Percentiles rank a stretch among this genome's conserved stretches.
Conservation (phyloP, 1,140 invertebrate species). For the Drosophila teissieri region DNA sequence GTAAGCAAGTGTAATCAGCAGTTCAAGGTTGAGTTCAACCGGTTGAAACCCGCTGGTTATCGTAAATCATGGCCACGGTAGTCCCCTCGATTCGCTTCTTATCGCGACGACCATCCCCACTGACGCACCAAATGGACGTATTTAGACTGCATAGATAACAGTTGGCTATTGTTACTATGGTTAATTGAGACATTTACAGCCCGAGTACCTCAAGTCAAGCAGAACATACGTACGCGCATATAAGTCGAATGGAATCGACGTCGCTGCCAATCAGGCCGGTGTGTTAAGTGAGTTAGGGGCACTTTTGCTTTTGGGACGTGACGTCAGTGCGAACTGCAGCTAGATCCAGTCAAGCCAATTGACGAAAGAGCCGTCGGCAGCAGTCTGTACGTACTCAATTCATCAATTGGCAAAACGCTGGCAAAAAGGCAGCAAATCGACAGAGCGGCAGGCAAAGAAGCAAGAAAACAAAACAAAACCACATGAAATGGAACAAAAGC, state of each 20-base stretch:
- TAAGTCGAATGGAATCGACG: slow-evolving; percentile 19
- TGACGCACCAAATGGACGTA: slow-evolving; percentile 51
- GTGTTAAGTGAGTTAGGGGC: slow-evolving; percentile 59
- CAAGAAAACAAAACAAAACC: slow-evolving; percentile 32
- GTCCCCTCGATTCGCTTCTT: slow-evolving; percentile 52
- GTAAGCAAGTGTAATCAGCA: neutral
- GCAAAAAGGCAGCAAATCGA: slow-evolving; percentile 4
- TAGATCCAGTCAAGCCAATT: slow-evolving; percentile 59
- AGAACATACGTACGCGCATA: neutral
- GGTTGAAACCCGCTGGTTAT: slow-evolving; percentile 40
- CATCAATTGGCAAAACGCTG: slow-evolving; percentile 56
- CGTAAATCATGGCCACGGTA: slow-evolving; percentile 52
- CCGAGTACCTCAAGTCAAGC: slow-evolving; percentile 3
- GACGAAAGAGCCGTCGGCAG: slow-evolving; percentile 45
- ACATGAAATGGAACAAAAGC: slow-evolving; percentile 4
- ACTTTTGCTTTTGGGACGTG: slow-evolving; percentile 38
- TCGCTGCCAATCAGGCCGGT: slow-evolving; percentile 48
- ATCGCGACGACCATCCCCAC: slow-evolving; percentile 27
- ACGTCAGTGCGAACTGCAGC: slow-evolving; percentile 67
- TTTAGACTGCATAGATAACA: slow-evolving; percentile 50
- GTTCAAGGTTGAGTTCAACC: slow-evolving; percentile 12
- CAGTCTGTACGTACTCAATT: slow-evolving; percentile 35
- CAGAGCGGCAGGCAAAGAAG: slow-evolving; percentile 12
- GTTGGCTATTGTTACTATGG: slow-evolving; percentile 68
- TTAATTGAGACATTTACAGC: slow-evolving; percentile 63